These are phyloP conservation scores for Enteromius fasciolatus DNA, from an alignment of 2,797 vertebrate species.

Conservation along the genomic window DNA sequence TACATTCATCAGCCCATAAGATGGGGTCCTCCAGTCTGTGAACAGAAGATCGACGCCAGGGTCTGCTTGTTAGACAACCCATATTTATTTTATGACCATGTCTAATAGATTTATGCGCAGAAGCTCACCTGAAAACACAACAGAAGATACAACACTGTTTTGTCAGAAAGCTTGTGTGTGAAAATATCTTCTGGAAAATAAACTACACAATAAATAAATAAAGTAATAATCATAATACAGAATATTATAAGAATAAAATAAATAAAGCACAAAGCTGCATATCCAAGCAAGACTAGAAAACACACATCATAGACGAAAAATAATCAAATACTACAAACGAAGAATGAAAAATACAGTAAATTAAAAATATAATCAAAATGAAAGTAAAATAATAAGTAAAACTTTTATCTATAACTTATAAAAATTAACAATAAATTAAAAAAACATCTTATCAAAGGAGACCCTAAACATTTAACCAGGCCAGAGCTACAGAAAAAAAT, in stretches of 20 bases:
- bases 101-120: not conserved
- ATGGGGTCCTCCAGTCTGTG: not conserved
- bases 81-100: slow-evolving; percentile 28
- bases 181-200: not conserved
- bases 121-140: slow-evolving; percentile 1
- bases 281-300: not conserved
- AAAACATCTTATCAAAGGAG: not conserved
- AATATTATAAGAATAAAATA: not conserved
- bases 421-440: not conserved
- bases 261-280: not conserved
- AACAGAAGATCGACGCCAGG: not conserved
- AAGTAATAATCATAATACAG: not conserved
- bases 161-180: not conserved
- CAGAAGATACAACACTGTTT: not conserved
- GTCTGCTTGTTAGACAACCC: slow-evolving; percentile 27
- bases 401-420: not conserved
- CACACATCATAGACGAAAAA: not conserved
- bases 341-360: not conserved
- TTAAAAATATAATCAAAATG: not conserved
- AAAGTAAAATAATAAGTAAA: not conserved
- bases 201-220: not conserved
- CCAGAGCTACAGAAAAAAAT: not conserved
- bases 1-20: not conserved
- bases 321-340: not conserved
- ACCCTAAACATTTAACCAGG: not conserved